Percentiles rank a stretch among this genome's conserved stretches.
Conservation (phyloP, 1,140 invertebrate genomes). For the Schlechtendalia chinensis region DNA sequence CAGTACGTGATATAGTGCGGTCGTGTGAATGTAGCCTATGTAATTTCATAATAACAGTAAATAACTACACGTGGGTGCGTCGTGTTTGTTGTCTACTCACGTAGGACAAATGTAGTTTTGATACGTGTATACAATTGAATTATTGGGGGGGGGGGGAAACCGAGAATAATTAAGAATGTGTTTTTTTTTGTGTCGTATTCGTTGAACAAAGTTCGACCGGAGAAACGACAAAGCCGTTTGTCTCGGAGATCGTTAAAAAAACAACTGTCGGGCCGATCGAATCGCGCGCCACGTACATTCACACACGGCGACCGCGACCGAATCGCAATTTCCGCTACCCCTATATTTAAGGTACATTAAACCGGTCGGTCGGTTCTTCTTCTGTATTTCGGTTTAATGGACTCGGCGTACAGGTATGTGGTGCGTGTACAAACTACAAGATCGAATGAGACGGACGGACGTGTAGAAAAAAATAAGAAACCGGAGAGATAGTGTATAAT, state of each 20-base stretch:
- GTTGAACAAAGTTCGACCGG: too few relatives aligned
- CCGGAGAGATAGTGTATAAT: background rate
- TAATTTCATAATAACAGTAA: background rate
- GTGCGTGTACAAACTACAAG: background rate
- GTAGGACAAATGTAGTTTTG: background rate
- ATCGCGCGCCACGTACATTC: conserved; percentile 12
- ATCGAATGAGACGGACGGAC: background rate
- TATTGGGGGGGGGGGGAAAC: too few relatives aligned
- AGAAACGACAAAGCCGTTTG: too few relatives aligned
- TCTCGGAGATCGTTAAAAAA: background rate
- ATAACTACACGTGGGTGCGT: too few relatives aligned
- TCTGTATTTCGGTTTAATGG: conserved; percentile 43
- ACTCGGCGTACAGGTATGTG: background rate
- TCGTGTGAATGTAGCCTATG: background rate
- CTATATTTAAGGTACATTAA: conserved; percentile 49
- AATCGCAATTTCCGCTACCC: conserved; percentile 47
- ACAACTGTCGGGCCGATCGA: conserved; percentile 40
- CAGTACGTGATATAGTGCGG: background rate
- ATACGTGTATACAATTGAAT: too few relatives aligned
- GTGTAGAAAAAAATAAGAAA: background rate
- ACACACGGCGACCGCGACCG: background rate
- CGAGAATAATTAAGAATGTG: too few relatives aligned
- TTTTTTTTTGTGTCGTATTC: too few relatives aligned
- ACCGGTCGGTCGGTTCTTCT: conserved; percentile 33
- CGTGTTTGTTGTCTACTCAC: background rate